A percentile compares a stretch with the other conserved stretches of the same genome.
These are phyloP conservation scores for Stegodyphus dumicola DNA, from an alignment of 1,140 invertebrate species.

Conservation along the genomic window DNA sequence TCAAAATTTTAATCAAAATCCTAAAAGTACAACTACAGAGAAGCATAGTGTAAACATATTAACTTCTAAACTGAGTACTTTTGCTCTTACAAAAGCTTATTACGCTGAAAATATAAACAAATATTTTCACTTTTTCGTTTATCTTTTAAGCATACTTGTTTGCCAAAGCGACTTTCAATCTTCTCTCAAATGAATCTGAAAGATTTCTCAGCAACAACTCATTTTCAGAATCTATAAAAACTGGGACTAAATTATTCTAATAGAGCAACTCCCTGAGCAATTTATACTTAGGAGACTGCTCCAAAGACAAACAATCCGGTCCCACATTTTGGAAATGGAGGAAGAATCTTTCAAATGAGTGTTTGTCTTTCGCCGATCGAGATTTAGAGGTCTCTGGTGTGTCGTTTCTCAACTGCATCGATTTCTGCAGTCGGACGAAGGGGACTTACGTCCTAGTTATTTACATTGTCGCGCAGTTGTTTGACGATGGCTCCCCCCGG, in stretches of 20 bases:
- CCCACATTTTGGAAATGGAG: slow-evolving; percentile 7
- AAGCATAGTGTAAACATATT: too few relatives aligned
- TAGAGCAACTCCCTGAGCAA: slow-evolving; percentile 25
- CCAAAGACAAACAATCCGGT: slow-evolving; percentile 31
- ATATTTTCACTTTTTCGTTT: too few relatives aligned
- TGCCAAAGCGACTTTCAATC: too few relatives aligned
- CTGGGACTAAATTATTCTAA: slow-evolving; percentile 25
- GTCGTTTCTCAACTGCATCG: slow-evolving; percentile 18
- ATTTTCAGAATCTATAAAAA: neutral
- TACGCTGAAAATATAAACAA: too few relatives aligned
- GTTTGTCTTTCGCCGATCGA: slow-evolving; percentile 51
- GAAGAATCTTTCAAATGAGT: slow-evolving; percentile 27
- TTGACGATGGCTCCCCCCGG: neutral
- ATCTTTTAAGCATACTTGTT: too few relatives aligned
- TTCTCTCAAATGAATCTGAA: too few relatives aligned
- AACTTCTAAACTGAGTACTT: too few relatives aligned
- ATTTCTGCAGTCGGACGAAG: neutral
- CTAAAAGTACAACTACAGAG: too few relatives aligned
- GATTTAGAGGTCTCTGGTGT: slow-evolving; percentile 35
- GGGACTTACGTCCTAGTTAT: slow-evolving; percentile 14
- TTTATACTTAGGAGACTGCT: slow-evolving; percentile 12
- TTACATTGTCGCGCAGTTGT: slow-evolving; percentile 30
- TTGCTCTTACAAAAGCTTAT: too few relatives aligned
- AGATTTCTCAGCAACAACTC: too few relatives aligned
- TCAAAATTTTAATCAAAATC: too few relatives aligned